Evolutionary conservation across 2,797 vertebrate species (phyloP), one percentile per base, ranked within the genome.

Genomic region (Podarcis lilfordi): DNA sequence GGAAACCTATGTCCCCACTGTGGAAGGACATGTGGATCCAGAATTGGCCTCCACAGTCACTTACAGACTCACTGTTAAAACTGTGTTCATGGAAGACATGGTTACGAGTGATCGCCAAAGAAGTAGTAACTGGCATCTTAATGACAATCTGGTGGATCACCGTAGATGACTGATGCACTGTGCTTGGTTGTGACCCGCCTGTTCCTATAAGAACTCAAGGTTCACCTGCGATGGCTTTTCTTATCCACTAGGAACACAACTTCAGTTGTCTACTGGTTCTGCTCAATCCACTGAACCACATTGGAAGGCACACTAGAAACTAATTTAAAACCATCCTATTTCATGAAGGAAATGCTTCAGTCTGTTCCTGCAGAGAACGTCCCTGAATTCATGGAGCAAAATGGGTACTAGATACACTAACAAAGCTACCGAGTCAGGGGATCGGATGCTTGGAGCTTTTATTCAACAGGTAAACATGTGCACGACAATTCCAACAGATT

Each of bases 221-320:
- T 17, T 32, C 37, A 82, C 27, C 71, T 82, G 8, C 25, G n/a
- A 76, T 68, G 35, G 11, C 35, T 4, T 3, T 66, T 76, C 13
- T 40, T 82, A 69, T 4, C 82, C 59, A 25, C 0, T 3, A 86
- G 80, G 82, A 74, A 29, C 37, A 8, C 71, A 59, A n/a, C 55
- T 84, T 37, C 61, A 80, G 0, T 35, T 86, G 15, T 3, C 0
- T 17, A 19, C 68, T 61, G 37, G 32, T 35, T 90, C 82, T 55
- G 74, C 85, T 86, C 25, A 92, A 92, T 84, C 68, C 37, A 75
- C 86, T 86, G 84, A 82, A 40, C 50, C n/a, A 61, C 55, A 68
- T 64, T 50, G 64, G 0, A 3, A 78, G 82, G 40, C 5, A 83
- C n/a, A 17, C 84, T 15, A 55, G 13, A 55, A 55, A 55, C 50